A percentile compares a stretch with the other conserved stretches of the same genome.
Conservation (phyloP, 2,113 vertebrate genomes). For the Festucalex cinctus region DNA sequence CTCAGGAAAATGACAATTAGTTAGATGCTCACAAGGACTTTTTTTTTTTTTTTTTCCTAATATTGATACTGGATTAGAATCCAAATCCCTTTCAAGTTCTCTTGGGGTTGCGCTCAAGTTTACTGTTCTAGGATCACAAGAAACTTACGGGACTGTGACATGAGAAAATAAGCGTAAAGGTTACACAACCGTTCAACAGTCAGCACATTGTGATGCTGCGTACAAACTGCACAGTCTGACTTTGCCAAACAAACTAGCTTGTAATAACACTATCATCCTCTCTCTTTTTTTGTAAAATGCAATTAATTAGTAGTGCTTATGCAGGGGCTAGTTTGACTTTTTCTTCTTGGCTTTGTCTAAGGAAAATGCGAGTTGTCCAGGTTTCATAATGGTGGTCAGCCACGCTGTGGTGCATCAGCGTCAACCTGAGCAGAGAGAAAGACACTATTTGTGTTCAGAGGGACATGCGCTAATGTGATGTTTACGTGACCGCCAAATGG, state of each 20-base stretch:
- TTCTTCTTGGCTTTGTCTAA: slow-evolving; percentile 20
- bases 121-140: background rate
- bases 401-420: slow-evolving; percentile 5
- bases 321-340: slow-evolving; percentile 48
- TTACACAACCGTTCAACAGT: background rate
- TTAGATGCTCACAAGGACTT: background rate
- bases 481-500: slow-evolving; percentile 45
- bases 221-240: slow-evolving; percentile 3
- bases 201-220: background rate
- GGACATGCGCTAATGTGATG: slow-evolving; percentile 35
- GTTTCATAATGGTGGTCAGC: slow-evolving; percentile 10
- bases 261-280: slow-evolving; percentile 7
- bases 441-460: slow-evolving; percentile 26
- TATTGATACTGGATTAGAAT: background rate
- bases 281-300: slow-evolving; percentile 19
- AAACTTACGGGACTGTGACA: background rate
- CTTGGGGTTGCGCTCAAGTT: background rate
- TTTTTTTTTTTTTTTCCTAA: no score
- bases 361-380: slow-evolving; percentile 13
- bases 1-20: slow-evolving; percentile 43
- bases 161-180: background rate
- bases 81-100: background rate
- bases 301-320: slow-evolving; percentile 20
- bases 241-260: slow-evolving; percentile 5
- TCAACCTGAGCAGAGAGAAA: slow-evolving; percentile 18